Evolutionary conservation across 2,113 vertebrate species (phyloP).

Genomic region (Odobenus rosmarus): DNA sequence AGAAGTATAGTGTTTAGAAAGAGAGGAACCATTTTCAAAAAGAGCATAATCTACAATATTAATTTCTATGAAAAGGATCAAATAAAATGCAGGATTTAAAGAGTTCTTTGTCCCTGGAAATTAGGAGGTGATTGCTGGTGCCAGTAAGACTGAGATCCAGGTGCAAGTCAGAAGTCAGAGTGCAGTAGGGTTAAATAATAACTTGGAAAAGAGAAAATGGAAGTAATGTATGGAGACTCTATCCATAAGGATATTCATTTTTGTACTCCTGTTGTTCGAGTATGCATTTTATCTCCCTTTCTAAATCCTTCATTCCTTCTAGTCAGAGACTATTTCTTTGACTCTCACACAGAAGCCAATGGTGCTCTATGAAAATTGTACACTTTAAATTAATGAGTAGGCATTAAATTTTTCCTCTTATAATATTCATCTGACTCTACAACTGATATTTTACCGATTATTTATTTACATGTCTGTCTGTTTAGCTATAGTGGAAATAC

Average conservation of each 20-base stretch:
- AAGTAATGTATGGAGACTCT: neutral
- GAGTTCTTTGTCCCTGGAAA: neutral
- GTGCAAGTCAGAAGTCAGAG: neutral
- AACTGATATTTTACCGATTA: neutral
- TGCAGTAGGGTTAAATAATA: neutral
- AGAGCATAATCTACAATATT: constrained; percentile 8
- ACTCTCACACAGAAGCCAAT: neutral
- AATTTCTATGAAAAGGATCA: neutral
- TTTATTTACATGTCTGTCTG: neutral
- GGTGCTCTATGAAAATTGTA: neutral
- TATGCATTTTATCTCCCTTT: neutral
- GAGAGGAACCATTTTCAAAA: constrained; percentile 48
- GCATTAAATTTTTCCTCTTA: neutral
- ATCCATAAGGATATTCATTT: neutral
- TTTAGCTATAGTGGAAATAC: neutral
- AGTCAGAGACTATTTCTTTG: neutral
- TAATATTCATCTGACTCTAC: neutral
- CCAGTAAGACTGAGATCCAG: neutral
- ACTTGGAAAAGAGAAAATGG: neutral
- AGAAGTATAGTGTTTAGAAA: constrained; percentile 26
- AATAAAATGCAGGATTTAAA: neutral
- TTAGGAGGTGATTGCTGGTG: neutral
- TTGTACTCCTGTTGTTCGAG: neutral
- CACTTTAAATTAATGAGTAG: neutral
- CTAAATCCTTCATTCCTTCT: constrained; percentile 6